Evolutionary conservation across 2,888 invertebrate species (phyloP).

Genomic region (Standfussiana lucernea): DNA sequence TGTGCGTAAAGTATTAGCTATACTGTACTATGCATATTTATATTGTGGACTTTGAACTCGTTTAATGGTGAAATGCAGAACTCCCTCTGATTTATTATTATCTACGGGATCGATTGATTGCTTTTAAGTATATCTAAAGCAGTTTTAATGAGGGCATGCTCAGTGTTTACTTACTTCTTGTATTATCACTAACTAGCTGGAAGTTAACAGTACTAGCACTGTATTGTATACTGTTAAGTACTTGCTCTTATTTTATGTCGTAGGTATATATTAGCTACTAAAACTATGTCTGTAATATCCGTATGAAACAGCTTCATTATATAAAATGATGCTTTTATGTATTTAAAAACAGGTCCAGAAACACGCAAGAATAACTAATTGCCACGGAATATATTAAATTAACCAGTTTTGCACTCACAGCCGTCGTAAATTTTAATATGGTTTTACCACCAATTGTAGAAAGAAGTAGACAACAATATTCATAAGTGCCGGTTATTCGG

Average conservation of each 20-base stretch:
- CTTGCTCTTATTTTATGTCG: conserved; percentile 23
- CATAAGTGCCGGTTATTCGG: conserved; percentile 71
- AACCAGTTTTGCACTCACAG: conserved; percentile 77
- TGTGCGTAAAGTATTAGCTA: conserved; percentile 83
- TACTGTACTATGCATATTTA: conserved; percentile 83
- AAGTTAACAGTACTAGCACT: conserved; percentile 24
- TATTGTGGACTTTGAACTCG: conserved; percentile 89
- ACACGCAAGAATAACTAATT: conserved; percentile 73
- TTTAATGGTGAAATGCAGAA: conserved; percentile 85
- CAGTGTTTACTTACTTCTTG: conserved; percentile 56
- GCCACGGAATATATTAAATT: conserved; percentile 30
- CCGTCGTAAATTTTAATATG: conserved; percentile 67
- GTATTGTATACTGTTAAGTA: conserved; percentile 17
- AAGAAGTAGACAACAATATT: conserved; percentile 63
- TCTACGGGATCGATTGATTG: conserved; percentile 80
- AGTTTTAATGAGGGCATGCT: conserved; percentile 71
- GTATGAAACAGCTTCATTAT: conserved; percentile 21
- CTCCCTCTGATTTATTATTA: conserved; percentile 79
- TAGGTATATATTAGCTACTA: background rate
- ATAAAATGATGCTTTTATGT: conserved; percentile 39
- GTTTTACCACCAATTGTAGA: conserved; percentile 65
- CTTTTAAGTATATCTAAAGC: conserved; percentile 68
- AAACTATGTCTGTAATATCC: background rate
- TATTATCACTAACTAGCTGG: conserved; percentile 39
- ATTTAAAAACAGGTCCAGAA: conserved; percentile 59